These are phyloP conservation scores for Lottia gigantea DNA, from an alignment of 2,888 invertebrate genomes.

Conservation along the genomic window DNA sequence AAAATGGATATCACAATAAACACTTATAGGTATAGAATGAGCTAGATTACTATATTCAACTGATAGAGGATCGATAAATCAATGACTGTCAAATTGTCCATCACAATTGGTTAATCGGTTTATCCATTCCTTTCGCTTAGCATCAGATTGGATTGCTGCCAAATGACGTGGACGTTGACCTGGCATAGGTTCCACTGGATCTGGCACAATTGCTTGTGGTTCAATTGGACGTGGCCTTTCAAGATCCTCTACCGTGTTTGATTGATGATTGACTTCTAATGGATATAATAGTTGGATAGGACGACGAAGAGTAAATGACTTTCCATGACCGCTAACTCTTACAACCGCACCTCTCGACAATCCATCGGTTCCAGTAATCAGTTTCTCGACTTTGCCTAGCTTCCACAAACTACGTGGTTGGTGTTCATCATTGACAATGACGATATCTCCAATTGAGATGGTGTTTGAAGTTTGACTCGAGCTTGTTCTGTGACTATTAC, in stretches of 20 bases:
- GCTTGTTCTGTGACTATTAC: not conserved
- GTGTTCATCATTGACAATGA: not conserved
- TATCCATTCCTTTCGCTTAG: not conserved
- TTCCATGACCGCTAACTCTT: not conserved
- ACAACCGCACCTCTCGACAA: not conserved
- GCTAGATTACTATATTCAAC: not conserved
- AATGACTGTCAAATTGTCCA: not conserved
- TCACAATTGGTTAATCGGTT: not conserved
- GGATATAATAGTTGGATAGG: slow-evolving; percentile 1
- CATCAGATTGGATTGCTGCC: not conserved
- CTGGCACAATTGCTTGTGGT: not conserved
- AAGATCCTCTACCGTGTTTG: not conserved
- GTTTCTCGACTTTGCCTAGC: not conserved
- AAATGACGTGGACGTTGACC: not conserved
- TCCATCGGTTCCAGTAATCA: not conserved
- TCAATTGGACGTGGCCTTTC: not conserved
- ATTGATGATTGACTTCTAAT: not conserved
- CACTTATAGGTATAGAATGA: not conserved
- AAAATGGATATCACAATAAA: not conserved
- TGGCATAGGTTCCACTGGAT: not conserved
- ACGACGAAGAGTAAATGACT: too few relatives aligned
- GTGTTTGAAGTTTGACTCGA: not conserved
- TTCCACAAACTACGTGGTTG: not conserved
- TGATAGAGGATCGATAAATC: too few relatives aligned
- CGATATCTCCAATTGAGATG: not conserved